Evolutionary conservation across 2,797 vertebrate genomes (phyloP), one percentile per base, ranked within the genome.

Genomic region (Poeciliopsis presidionis): DNA sequence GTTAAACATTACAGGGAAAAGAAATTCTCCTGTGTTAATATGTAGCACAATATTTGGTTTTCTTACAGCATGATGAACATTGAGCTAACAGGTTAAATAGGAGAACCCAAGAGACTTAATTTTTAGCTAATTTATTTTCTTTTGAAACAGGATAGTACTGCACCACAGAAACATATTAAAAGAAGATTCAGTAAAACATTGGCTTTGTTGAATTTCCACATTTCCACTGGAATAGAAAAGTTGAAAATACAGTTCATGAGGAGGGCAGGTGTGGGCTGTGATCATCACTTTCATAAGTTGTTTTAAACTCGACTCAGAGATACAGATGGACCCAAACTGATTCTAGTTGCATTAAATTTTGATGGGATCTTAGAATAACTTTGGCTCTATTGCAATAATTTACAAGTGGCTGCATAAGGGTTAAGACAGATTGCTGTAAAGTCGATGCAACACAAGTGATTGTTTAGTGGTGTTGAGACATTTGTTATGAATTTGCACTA

Each of bases 11-110:
- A 46, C 49, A 83, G 65, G 36, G 25, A 73, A 73, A 72, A 53
- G 1, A 82, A 83, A 55, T 69, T 45, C 22, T 70, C 49, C 69
- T 76, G 81, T 79, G 77, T 80, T 80, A 28, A 73, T 80, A 53
- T 46, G 75, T 81, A 76, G 74, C 59, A 74, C 75, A 84, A 84
- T 83, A 86, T 87, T 90, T 83, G 76, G 83, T 90, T 86, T 81
- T 14, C 51, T 73, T 86, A 85, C 80, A 80, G 80, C 73, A 51
- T 90, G 79, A 90, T 85, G 78, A 90, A 89, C 0, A 55, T 80
- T 81, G 76, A 84, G 80, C 80, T 91, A 88, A 90, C 83, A 91
- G 81, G 78, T 85, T 70, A 78, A 45, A 73, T 83, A 84, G 83
- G 70, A 85, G 76, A 61, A 76, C 80, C 65, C 74, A 39, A 57